These are phyloP conservation scores for Noctua pronuba DNA, from an alignment of 2,888 invertebrate species.

Conservation along the genomic window DNA sequence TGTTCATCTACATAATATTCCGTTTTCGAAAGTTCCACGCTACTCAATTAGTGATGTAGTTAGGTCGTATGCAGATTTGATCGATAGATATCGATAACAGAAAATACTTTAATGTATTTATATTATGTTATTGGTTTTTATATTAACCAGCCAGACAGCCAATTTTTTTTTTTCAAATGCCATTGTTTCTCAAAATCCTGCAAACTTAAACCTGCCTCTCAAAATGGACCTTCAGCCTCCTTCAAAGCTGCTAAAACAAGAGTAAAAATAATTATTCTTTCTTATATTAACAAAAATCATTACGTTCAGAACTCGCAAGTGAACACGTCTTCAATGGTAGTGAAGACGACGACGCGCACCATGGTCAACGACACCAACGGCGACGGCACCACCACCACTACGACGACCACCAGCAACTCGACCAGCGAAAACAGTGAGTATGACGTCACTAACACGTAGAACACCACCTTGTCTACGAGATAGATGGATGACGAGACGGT, in stretches of 20 bases:
- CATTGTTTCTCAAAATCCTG: neutral
- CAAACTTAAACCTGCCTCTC: neutral
- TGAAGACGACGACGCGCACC: conserved; percentile 91
- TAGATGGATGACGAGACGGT: neutral
- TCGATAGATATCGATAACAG: no score
- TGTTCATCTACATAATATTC: no score
- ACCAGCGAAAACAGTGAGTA: conserved; percentile 90
- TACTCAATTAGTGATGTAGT: no score
- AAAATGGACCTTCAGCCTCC: neutral
- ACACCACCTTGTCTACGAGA: neutral
- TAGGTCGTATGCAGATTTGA: no score
- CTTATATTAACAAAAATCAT: neutral
- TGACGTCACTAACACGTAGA: conserved; percentile 29
- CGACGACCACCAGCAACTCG: conserved; percentile 83
- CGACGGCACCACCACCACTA: conserved; percentile 81
- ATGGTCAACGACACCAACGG: conserved; percentile 86
- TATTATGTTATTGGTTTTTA: no score
- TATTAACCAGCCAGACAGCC: no score
- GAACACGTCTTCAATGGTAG: conserved; percentile 90
- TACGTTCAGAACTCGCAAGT: conserved; percentile 85
- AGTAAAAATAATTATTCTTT: neutral
- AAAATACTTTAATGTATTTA: no score
- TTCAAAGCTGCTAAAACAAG: neutral
- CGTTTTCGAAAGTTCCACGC: no score
- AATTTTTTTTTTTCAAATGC: neutral